Percentiles rank a stretch among this genome's conserved stretches.
Evolutionary conservation across 2,888 invertebrate species (phyloP).

Genomic region (Gymnoscelis rufifasciata): DNA sequence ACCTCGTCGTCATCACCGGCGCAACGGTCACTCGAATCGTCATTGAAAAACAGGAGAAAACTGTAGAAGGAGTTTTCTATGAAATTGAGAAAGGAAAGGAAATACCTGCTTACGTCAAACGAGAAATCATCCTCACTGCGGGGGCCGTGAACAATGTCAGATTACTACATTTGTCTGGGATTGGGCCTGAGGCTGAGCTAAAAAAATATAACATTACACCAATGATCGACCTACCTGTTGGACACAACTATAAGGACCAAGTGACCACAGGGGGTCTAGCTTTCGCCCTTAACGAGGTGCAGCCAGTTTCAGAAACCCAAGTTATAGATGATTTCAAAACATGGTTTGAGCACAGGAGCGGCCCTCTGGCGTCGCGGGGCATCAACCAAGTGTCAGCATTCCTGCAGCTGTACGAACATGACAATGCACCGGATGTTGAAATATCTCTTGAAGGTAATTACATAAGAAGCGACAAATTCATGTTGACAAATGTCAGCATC

Average conservation of each 20-base stretch:
- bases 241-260: slow-evolving; percentile 69
- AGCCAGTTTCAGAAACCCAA: slow-evolving; percentile 52
- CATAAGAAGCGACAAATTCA: slow-evolving; percentile 69
- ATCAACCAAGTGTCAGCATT: slow-evolving; percentile 71
- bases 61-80: slow-evolving; percentile 62
- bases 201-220: slow-evolving; percentile 58
- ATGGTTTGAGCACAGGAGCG: slow-evolving; percentile 65
- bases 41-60: slow-evolving; percentile 59
- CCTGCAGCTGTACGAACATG: slow-evolving; percentile 64
- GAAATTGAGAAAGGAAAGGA: slow-evolving; percentile 67
- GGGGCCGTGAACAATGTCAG: slow-evolving; percentile 72
- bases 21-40: slow-evolving; percentile 65
- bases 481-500: slow-evolving; percentile 67
- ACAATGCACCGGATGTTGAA: slow-evolving; percentile 68
- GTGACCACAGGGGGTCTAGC: slow-evolving; percentile 68
- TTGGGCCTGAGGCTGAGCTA: slow-evolving; percentile 60
- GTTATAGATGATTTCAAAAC: slow-evolving; percentile 66
- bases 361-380: slow-evolving; percentile 65
- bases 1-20: slow-evolving; percentile 59
- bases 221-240: slow-evolving; percentile 60
- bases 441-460: slow-evolving; percentile 66
- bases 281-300: slow-evolving; percentile 56
- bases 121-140: slow-evolving; percentile 62
- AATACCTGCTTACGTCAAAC: slow-evolving; percentile 59
- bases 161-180: slow-evolving; percentile 63